phyloP scores from a whole-genome alignment of 1,140 invertebrate species.

The Conopomorpha cramerella region DNA sequence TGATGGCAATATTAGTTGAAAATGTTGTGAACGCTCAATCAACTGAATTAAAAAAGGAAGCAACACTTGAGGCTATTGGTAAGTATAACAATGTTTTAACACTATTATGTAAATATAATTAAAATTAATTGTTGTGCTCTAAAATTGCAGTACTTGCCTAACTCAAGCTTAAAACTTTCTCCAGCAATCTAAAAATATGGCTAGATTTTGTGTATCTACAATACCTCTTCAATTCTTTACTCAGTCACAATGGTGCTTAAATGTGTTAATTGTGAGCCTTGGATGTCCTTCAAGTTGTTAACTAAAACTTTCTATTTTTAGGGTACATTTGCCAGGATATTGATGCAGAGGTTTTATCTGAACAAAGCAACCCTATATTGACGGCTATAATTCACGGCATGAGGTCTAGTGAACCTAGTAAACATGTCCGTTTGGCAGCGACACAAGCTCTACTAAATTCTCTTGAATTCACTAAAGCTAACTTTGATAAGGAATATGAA shows the following conservation, averaged over 20 bases:
- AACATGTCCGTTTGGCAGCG: constrained; percentile 89
- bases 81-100: too few species aligned
- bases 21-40: constrained; percentile 89
- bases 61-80: constrained; percentile 96
- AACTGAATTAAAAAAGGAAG: constrained; percentile 93
- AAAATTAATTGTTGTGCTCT: too few species aligned
- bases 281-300: too few species aligned
- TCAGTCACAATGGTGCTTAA: too few species aligned
- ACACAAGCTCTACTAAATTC: constrained; percentile 98
- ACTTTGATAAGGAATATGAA: constrained; percentile 97
- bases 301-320: too few species aligned
- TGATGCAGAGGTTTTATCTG: constrained; percentile 87
- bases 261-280: too few species aligned
- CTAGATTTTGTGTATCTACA: too few species aligned
- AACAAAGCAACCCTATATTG: constrained; percentile 94
- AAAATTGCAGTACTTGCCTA: too few species aligned
- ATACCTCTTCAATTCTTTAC: too few species aligned
- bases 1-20: constrained; percentile 84
- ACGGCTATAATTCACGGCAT: constrained; percentile 99
- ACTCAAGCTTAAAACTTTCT: too few species aligned
- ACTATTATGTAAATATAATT: too few species aligned
- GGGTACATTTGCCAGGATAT: constrained; percentile 81
- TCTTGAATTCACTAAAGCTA: constrained; percentile 97
- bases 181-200: too few species aligned
- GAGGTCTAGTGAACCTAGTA: constrained; percentile 81